A percentile compares a stretch with the other conserved stretches of the same genome.
Conservation (phyloP, 1,140 invertebrate species). For the Rhynchophorus ferrugineus region DNA sequence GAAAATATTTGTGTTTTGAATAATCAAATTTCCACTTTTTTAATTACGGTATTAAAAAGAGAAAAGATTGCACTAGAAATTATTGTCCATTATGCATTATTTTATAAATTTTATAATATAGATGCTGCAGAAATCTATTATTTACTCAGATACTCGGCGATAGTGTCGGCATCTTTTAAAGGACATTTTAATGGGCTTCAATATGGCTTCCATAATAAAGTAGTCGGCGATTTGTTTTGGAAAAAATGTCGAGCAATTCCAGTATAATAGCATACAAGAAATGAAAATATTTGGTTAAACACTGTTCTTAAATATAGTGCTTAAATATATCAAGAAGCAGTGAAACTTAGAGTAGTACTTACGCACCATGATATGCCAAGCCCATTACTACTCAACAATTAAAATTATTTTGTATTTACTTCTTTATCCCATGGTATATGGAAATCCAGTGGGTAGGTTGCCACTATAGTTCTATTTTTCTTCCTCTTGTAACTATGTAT, state of each 20-base stretch:
- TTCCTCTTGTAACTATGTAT: background rate
- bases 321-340: conserved; percentile 21
- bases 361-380: conserved; percentile 39
- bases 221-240: conserved; percentile 33
- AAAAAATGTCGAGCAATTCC: conserved; percentile 27
- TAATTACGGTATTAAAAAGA: too few species aligned
- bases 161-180: too few species aligned
- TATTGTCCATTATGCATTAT: too few species aligned
- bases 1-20: too few species aligned
- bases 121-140: too few species aligned
- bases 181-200: conserved; percentile 16
- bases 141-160: too few species aligned
- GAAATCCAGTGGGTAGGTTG: conserved; percentile 31
- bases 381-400: conserved; percentile 34
- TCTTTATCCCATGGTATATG: conserved; percentile 25
- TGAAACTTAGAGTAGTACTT: conserved; percentile 22
- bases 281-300: conserved; percentile 25
- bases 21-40: too few species aligned
- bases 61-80: too few species aligned
- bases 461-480: too few species aligned
- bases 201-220: conserved; percentile 34
- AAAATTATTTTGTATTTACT: conserved; percentile 29
- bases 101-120: too few species aligned
- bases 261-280: conserved; percentile 28
- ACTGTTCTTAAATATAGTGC: conserved; percentile 25